These are phyloP conservation scores for Cacatua alba DNA, from an alignment of 2,113 vertebrate species.

Conservation along the genomic window DNA sequence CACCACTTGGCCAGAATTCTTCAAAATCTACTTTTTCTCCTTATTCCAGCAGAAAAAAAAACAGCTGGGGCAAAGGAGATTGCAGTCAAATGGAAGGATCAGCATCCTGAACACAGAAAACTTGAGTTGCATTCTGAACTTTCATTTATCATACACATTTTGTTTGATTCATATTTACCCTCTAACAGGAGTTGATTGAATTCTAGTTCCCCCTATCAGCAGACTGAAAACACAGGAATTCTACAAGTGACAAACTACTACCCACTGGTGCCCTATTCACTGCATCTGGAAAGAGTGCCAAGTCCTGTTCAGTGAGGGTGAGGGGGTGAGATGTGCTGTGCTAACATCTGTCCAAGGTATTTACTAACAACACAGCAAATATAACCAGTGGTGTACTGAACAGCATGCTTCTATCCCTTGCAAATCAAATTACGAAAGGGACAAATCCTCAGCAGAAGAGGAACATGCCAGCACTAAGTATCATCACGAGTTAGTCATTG, in stretches of 20 bases:
- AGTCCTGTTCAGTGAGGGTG: neutral
- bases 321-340: neutral
- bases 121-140: neutral
- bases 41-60: neutral
- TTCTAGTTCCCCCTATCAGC: neutral
- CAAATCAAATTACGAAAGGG: neutral
- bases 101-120: neutral
- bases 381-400: neutral
- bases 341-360: neutral
- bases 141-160: neutral
- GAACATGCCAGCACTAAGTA: neutral
- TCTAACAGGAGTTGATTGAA: neutral
- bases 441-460: neutral
- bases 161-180: neutral
- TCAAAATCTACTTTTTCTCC: neutral
- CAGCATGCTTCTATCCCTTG: neutral
- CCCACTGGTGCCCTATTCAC: neutral
- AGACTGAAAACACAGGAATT: neutral
- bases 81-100: neutral
- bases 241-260: neutral
- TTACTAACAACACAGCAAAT: neutral
- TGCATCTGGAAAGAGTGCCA: neutral
- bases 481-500: neutral
- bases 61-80: neutral
- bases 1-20: neutral